A percentile compares a stretch with the other conserved stretches of the same genome.
These are phyloP conservation scores for Drosophila ustulata DNA, from an alignment of 2,888 invertebrate genomes.

Conservation along the genomic window DNA sequence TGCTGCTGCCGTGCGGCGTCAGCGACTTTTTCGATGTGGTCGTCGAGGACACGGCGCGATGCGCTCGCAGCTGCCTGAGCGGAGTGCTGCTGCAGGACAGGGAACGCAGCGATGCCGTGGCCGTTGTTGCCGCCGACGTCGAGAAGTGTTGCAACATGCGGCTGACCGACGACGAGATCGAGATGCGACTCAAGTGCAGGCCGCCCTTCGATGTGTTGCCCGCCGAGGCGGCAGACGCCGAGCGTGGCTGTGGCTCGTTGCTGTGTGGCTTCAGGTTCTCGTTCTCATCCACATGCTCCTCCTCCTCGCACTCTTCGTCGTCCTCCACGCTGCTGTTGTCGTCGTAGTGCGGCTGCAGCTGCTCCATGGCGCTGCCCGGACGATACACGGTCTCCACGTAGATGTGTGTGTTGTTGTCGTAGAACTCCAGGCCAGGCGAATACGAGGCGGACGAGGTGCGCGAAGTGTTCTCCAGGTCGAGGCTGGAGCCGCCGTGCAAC, in stretches of 20 bases:
- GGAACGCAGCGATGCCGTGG: constrained; percentile 86
- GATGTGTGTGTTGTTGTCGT: constrained; percentile 68
- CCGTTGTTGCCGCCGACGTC: constrained; percentile 84
- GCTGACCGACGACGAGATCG: constrained; percentile 87
- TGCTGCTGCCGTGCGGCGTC: constrained; percentile 59
- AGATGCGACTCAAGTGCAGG: constrained; percentile 84
- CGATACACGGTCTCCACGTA: constrained; percentile 73
- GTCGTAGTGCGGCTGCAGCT: constrained; percentile 65
- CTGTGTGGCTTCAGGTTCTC: constrained; percentile 16
- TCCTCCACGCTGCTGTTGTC: constrained; percentile 41
- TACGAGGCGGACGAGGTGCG: constrained; percentile 69
- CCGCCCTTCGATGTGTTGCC: constrained; percentile 65
- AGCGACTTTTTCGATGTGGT: constrained; percentile 50
- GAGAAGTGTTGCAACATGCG: constrained; percentile 90
- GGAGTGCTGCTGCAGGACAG: constrained; percentile 87
- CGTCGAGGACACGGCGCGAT: constrained; percentile 26
- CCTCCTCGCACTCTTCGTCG: constrained; percentile 32
- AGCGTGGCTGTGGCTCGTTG: constrained; percentile 33
- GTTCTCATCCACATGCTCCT: constrained; percentile 47
- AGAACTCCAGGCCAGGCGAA: constrained; percentile 73
- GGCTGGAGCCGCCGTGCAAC: constrained; percentile 74
- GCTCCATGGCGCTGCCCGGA: constrained; percentile 70
- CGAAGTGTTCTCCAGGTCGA: constrained; percentile 84
- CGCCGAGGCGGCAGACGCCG: constrained; percentile 55
- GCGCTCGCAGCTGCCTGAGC: constrained; percentile 62